Percentiles rank a stretch among this genome's conserved stretches.
These are phyloP conservation scores for Argya squamiceps DNA, from an alignment of 2,797 vertebrate genomes.

Conservation along the genomic window DNA sequence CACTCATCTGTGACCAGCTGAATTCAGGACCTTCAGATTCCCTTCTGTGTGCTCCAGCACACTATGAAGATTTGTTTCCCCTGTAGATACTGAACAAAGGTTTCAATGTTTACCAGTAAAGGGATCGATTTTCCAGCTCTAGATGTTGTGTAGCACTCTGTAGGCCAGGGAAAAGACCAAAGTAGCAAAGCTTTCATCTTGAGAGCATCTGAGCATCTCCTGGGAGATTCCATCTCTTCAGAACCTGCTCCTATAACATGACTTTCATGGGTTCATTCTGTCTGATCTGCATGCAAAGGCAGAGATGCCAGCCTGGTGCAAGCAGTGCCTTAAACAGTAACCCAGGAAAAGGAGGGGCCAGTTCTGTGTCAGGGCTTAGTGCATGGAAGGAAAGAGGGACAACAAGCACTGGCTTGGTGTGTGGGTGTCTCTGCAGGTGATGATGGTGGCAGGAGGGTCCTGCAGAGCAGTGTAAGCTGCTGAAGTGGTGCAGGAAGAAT, in stretches of 20 bases:
- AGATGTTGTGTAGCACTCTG: background rate
- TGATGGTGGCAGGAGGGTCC: background rate
- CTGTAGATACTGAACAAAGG: background rate
- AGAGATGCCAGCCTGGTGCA: background rate
- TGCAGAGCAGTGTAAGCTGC: background rate
- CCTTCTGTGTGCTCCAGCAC: background rate
- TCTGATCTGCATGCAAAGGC: background rate
- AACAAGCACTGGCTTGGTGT: background rate
- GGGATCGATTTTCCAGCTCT: background rate
- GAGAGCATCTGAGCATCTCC: background rate
- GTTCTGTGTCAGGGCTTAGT: background rate
- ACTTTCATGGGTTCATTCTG: background rate
- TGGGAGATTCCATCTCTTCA: background rate
- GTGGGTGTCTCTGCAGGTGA: background rate
- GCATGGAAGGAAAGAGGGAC: background rate
- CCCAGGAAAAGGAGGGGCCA: background rate
- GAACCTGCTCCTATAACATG: fast-evolving
- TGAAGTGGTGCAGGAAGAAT: background rate
- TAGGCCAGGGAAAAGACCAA: background rate
- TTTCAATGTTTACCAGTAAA: background rate
- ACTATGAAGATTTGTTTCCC: background rate
- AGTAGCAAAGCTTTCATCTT: background rate
- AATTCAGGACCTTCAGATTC: background rate
- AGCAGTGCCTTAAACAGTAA: background rate
- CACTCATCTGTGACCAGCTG: background rate